Percentiles rank a stretch among this genome's conserved stretches.
These are phyloP conservation scores for Lepus timidus DNA, from an alignment of 2,113 vertebrate species.

Conservation along the genomic window DNA sequence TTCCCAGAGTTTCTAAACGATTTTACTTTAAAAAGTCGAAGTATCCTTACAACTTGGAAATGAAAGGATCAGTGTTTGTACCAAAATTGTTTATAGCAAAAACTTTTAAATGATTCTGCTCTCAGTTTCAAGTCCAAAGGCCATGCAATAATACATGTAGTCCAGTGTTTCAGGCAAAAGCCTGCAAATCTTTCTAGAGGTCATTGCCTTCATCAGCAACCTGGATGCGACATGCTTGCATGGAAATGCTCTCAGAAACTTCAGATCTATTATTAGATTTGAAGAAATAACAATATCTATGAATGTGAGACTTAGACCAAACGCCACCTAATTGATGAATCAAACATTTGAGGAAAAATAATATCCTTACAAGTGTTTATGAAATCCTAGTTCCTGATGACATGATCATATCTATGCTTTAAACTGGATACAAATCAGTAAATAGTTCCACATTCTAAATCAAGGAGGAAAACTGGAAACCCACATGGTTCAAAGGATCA, in stretches of 20 bases:
- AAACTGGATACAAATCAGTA: neutral
- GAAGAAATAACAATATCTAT: neutral
- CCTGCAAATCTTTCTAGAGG: neutral
- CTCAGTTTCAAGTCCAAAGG: neutral
- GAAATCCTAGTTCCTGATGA: neutral
- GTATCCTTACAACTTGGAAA: conserved; percentile 13
- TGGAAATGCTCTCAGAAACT: neutral
- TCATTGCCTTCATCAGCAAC: neutral
- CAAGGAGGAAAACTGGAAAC: conserved; percentile 11
- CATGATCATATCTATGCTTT: neutral
- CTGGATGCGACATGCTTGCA: neutral
- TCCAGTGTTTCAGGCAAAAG: neutral
- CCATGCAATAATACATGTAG: neutral
- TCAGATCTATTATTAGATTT: neutral
- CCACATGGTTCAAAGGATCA: neutral
- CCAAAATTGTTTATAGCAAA: neutral
- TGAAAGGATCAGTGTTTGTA: neutral
- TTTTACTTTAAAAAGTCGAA: conserved; percentile 35
- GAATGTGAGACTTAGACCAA: neutral
- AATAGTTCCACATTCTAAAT: neutral
- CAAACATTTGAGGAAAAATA: neutral
- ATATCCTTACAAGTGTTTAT: neutral
- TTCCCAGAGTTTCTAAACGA: neutral
- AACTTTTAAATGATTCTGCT: neutral
- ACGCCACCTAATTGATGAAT: neutral